A percentile compares a stretch with the other conserved stretches of the same genome.
These are phyloP conservation scores for Linnaemya vulpina DNA, from an alignment of 2,888 invertebrate genomes.

Conservation along the genomic window DNA sequence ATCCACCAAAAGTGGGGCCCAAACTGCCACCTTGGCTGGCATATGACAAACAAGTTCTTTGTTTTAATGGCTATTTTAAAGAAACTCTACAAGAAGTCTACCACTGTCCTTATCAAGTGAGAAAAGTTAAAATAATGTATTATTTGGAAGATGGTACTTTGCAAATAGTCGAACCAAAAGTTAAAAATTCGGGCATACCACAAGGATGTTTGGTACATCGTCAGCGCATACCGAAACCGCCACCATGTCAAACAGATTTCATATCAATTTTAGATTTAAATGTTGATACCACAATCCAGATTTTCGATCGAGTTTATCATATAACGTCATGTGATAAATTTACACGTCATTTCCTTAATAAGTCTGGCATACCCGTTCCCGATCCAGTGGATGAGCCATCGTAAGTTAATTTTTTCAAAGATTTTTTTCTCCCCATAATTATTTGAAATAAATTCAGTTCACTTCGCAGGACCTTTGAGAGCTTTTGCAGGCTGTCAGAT, in stretches of 20 bases:
- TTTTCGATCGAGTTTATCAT: constrained; percentile 92
- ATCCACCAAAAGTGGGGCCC: constrained; percentile 89
- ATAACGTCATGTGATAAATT: constrained; percentile 94
- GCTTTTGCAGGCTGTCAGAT: too few species aligned
- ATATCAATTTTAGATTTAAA: constrained; percentile 94
- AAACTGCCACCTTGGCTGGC: constrained; percentile 93
- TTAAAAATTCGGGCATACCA: constrained; percentile 92
- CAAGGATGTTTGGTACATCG: constrained; percentile 93
- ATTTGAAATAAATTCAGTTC: too few species aligned
- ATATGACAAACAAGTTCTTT: constrained; percentile 91
- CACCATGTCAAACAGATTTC: constrained; percentile 89
- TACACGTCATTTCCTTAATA: constrained; percentile 92
- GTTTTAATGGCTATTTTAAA: constrained; percentile 82
- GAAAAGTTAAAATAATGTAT: constrained; percentile 92
- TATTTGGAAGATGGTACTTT: constrained; percentile 96
- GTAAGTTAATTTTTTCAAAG: constrained; percentile 78
- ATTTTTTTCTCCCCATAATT: neutral
- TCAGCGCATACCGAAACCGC: constrained; percentile 90
- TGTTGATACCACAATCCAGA: constrained; percentile 90
- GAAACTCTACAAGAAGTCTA: constrained; percentile 88
- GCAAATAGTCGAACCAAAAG: constrained; percentile 91
- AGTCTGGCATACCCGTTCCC: constrained; percentile 92
- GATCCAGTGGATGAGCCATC: constrained; percentile 86
- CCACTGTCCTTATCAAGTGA: constrained; percentile 87
- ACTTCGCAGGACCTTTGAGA: too few species aligned